Conservation (phyloP, 2,113 vertebrate species). For the Haemorhous mexicanus region DNA sequence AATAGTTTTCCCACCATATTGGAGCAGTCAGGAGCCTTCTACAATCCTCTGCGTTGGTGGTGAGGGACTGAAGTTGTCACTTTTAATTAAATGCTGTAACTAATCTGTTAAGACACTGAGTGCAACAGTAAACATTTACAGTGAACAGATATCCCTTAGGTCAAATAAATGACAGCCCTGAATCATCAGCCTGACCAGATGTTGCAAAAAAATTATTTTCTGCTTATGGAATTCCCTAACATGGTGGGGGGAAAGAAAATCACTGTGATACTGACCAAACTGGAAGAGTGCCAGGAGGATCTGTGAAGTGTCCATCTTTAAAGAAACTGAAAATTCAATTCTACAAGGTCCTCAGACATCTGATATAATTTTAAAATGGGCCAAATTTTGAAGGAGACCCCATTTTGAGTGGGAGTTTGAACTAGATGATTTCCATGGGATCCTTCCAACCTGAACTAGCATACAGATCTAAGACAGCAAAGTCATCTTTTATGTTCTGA, state of each 20-base stretch:
- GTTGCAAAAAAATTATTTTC: not conserved
- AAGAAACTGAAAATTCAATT: not conserved
- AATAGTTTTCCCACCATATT: not conserved
- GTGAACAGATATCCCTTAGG: not conserved
- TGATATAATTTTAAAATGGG: not conserved
- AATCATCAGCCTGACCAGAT: not conserved
- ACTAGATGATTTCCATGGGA: not conserved
- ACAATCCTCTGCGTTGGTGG: not conserved
- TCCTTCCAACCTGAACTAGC: not conserved
- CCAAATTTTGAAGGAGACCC: rapidly evolving
- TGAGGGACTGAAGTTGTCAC: not conserved
- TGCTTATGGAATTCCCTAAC: not conserved
- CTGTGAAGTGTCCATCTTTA: not conserved
- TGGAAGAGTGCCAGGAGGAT: not conserved
- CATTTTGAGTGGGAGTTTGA: not conserved
- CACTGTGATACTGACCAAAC: not conserved
- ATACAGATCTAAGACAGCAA: not conserved
- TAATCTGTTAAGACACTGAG: not conserved
- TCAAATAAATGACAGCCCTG: not conserved
- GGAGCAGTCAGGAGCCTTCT: not conserved
- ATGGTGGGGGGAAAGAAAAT: rapidly evolving
- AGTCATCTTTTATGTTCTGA: not conserved
- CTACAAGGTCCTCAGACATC: not conserved
- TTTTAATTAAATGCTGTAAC: not conserved
- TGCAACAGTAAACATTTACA: rapidly evolving